These are phyloP conservation scores for Peromyscus leucopus DNA, from an alignment of 2,113 vertebrate genomes.

Conservation along the genomic window DNA sequence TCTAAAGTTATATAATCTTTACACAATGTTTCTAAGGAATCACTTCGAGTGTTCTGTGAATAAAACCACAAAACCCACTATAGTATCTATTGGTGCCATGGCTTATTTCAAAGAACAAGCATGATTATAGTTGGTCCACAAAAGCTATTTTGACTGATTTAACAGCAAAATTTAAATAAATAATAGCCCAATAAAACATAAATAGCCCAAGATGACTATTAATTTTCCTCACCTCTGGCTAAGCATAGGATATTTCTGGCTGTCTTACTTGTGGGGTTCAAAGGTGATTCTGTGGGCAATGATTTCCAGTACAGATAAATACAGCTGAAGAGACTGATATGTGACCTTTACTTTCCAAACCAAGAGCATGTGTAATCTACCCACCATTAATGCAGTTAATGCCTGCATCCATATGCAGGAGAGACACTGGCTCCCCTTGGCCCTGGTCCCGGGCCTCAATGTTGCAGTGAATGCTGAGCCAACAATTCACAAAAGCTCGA, in stretches of 20 bases:
- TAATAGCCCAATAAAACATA: too few species aligned
- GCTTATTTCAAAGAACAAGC: not conserved
- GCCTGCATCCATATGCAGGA: slow-evolving; percentile 65
- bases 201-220: not conserved
- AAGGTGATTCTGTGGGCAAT: not conserved
- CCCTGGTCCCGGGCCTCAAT: not conserved
- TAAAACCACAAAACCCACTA: not conserved
- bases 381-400: not conserved
- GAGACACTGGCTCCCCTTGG: slow-evolving; percentile 36
- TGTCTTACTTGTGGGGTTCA: not conserved
- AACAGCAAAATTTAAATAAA: slow-evolving; percentile 38
- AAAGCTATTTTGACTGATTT: not conserved
- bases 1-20: not conserved
- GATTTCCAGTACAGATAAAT: slow-evolving; percentile 70
- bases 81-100: not conserved
- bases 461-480: slow-evolving; percentile 16
- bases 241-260: not conserved
- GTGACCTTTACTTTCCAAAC: slow-evolving; percentile 71
- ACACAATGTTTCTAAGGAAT: not conserved
- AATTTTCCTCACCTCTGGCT: not conserved
- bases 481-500: not conserved
- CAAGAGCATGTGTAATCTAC: slow-evolving; percentile 14
- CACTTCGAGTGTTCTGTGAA: not conserved
- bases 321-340: slow-evolving; percentile 56
- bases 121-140: not conserved